Conservation (phyloP, 2,888 invertebrate genomes). For the Hypena proboscidalis region DNA sequence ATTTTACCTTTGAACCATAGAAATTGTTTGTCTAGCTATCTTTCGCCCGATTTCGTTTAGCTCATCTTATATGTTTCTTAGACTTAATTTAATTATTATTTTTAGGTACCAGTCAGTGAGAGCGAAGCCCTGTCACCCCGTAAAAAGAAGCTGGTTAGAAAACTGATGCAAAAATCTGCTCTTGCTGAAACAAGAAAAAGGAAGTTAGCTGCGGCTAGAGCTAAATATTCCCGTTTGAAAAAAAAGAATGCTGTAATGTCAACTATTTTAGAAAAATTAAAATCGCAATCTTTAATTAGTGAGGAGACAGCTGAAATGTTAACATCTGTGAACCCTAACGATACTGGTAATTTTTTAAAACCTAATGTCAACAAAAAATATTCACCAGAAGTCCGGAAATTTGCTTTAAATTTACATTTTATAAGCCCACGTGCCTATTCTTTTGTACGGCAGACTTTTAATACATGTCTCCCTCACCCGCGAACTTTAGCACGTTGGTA, state of each 20-base stretch:
- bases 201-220: background rate
- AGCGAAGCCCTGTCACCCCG: too few species aligned
- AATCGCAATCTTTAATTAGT: background rate
- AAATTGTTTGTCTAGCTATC: too few species aligned
- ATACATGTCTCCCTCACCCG: slow-evolving; percentile 29
- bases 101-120: too few species aligned
- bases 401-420: slow-evolving; percentile 22
- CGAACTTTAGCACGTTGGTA: slow-evolving; percentile 30
- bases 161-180: too few species aligned
- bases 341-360: slow-evolving; percentile 1
- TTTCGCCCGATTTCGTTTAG: too few species aligned
- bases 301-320: background rate
- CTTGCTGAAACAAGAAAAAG: background rate
- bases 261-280: background rate
- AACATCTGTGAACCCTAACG: background rate
- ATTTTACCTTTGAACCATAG: too few species aligned
- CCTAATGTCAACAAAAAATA: background rate
- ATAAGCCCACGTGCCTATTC: slow-evolving; percentile 27
- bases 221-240: background rate
- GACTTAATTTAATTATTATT: too few species aligned
- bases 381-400: slow-evolving; percentile 16
- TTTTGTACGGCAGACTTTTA: slow-evolving; percentile 27
- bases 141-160: too few species aligned
- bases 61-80: too few species aligned
- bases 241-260: background rate